Base-by-base conservation (phyloP, 1,140 invertebrate genomes). In the Meloidogyne exigua region DNA sequence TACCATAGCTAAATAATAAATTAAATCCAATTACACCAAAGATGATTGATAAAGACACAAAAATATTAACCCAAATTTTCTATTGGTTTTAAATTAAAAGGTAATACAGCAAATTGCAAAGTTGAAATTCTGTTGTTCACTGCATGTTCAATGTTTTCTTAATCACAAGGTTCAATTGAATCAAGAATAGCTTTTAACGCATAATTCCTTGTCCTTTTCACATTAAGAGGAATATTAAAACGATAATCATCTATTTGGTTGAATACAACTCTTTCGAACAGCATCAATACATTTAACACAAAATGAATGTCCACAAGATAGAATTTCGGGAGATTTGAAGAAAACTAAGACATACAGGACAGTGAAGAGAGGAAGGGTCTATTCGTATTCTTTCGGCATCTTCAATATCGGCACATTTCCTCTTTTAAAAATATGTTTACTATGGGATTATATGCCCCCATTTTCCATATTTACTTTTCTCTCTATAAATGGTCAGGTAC, bases 331-430 rank as follows among this genome's bases (percentile, higher is more conserved):
- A 23, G 66, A 42, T 57, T 44, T 75, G 15, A 49, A 49, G 42
- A 79, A 79, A 36, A 79, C 68, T 42, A 21, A n/a, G 28, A 44
- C 77, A 79, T 23, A 79, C 65, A 18, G 77, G 77, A 26, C 77
- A 79, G 36, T 79, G 77, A n/a, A 79, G 28, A 15, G 77, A 78
- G 0, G 77, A 80, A 10, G 77, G 80, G 21, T 79, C 78, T 39
- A 79, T 80, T 44, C 57, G 36, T 12, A 79, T 79, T 63, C 44
- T 78, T 64, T 79, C 72, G 13, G 77, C 77, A 65, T 79, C 78
- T 42, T 79, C 77, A 26, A 79, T 80, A 25, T 62, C 63, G 13
- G 65, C 67, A 21, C 64, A 42, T 77, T 76, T 78, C 57, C 78
- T 15, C 18, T 62, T 15, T 32, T 3, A 32, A 28, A 76, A 32